phyloP scores from a whole-genome alignment of 2,797 vertebrate species.

The Orientallactaga sibirica region DNA sequence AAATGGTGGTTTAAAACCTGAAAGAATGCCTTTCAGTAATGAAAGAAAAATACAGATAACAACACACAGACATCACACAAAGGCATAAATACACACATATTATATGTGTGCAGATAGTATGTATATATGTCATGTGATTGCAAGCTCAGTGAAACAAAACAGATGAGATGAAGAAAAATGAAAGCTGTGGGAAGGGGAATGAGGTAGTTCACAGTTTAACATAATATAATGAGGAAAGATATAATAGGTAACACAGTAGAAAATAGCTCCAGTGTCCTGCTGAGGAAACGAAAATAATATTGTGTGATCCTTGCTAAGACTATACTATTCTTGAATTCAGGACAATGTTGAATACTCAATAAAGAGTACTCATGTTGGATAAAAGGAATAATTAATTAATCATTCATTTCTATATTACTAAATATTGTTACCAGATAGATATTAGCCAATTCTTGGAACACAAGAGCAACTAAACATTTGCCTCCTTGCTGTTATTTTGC shows the following conservation, averaged over 20 bases:
- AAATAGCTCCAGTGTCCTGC: not conserved
- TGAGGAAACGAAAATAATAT: not conserved
- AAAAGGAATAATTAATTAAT: not conserved
- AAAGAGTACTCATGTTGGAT: not conserved
- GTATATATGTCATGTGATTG: not conserved
- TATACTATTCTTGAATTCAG: constrained; percentile 15
- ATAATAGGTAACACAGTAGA: not conserved
- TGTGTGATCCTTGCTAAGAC: not conserved
- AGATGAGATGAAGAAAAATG: not conserved
- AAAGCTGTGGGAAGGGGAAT: not conserved
- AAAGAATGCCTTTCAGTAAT: too few species aligned
- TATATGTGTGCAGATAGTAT: not conserved
- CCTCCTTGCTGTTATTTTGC: not conserved
- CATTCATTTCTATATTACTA: not conserved
- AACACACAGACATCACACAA: not conserved
- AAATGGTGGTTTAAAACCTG: not conserved
- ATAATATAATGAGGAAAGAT: not conserved
- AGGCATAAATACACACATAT: not conserved
- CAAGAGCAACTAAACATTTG: not conserved
- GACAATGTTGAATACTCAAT: not conserved
- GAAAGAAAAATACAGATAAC: not conserved
- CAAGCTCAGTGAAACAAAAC: not conserved
- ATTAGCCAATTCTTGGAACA: not conserved
- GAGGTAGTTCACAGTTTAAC: not conserved
- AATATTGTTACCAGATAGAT: not conserved